Base-by-base conservation (phyloP, 2,113 vertebrate genomes). In the Tetrax tetrax region DNA sequence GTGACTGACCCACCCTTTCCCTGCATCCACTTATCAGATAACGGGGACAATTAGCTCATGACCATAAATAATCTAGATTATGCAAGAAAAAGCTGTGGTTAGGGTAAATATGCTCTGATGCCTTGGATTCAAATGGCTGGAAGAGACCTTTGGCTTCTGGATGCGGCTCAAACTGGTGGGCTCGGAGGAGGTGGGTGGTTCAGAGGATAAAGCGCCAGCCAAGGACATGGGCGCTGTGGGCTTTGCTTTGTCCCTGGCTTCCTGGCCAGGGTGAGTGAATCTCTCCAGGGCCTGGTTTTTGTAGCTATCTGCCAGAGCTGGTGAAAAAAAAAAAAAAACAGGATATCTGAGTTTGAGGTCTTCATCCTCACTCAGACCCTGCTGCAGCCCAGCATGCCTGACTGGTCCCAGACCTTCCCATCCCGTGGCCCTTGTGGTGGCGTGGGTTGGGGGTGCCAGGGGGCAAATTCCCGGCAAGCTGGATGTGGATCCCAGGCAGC, bases 401-500 rank as follows among this genome's bases (percentile, higher is more conserved):
- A 43, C 41, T 15, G 41, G 41, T 43, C 41, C 41, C 41, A 43
- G 41, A 43, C 41, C 14, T 16, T 43, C 41, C 41, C 41, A 43
- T 43, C 41, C 41, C 41, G 0, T 4, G 25, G 24, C 7, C 28
- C 35, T 15, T 1, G 47, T 2, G 3, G 29, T 7, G 7, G 2
- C 7, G 25, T 6, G 53, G 33, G 37, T 4, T 77, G 82, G 43
- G 69, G 63, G 8, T 14, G 27, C 38, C 51, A 10, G 43, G 33
- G 51, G 37, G 50, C 4, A 25, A 25, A 41, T 14, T 69, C 43
- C 35, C 1, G 5, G 47, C 8, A 8, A 37, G 29, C 17, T 64
- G 78, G 47, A 9, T 2, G 2, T 8, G 4, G 8, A 11, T 77
- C 63, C 56, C 33, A 31, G 45, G 25, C 4, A 2, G 51, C 22